Conservation (phyloP, 2,113 vertebrate genomes). For the Platanista minor region DNA sequence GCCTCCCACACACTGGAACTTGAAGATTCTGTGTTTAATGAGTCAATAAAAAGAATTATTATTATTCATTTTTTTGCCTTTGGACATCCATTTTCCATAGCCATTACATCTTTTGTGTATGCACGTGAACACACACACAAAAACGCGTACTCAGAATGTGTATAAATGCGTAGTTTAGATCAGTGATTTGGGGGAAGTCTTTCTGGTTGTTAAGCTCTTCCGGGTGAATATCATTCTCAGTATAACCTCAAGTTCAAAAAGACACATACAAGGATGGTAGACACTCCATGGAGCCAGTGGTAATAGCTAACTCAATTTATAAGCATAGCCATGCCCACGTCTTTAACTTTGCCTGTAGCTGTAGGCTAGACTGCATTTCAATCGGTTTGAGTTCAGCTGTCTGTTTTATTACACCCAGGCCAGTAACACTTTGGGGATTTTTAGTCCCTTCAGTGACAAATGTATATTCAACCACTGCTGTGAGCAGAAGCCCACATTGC, state of each 20-base stretch:
- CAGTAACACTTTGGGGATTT: conserved; percentile 73
- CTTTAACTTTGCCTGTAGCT: conserved; percentile 70
- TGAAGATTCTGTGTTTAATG: background rate
- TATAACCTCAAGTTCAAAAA: conserved; percentile 49
- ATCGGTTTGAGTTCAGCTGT: conserved; percentile 73
- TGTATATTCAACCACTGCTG: conserved; percentile 65
- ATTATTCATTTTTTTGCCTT: background rate
- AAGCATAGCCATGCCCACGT: conserved; percentile 58
- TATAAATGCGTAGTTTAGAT: background rate
- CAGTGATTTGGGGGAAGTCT: background rate
- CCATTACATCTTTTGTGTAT: background rate
- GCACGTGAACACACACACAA: background rate
- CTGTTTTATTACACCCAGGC: conserved; percentile 75
- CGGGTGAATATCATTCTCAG: background rate
- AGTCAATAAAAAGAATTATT: background rate
- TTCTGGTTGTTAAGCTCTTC: background rate
- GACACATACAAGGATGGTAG: background rate
- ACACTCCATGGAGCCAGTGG: background rate
- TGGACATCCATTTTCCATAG: background rate
- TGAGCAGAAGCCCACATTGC: conserved; percentile 34
- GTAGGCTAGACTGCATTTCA: conserved; percentile 74
- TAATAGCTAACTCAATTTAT: conserved; percentile 71
- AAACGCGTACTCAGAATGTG: background rate
- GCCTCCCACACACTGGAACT: background rate
- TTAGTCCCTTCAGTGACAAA: conserved; percentile 76